Evolutionary conservation across 2,797 vertebrate species (phyloP), one percentile per base, ranked within the genome.

Genomic region (Hoplostethus mediterraneus): DNA sequence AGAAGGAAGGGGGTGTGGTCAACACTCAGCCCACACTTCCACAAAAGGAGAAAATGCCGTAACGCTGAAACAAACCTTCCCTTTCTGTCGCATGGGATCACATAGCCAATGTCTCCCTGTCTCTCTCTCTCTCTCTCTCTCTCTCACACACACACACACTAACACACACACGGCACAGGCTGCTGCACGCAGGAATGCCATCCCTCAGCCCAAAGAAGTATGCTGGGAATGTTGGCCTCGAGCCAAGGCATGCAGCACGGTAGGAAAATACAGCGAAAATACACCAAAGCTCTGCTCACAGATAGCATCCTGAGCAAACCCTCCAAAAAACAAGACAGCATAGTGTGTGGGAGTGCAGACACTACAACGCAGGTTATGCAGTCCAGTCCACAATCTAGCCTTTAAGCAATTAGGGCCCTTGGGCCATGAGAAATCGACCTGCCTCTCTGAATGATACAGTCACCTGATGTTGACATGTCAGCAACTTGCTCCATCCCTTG

Each of bases 31-130:
- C 78, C 69, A 80, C 82, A 78, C 82, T 89, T 91, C 89, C 92
- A 92, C 91, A 90, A 91, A 93, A 92, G 90, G 91, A 92, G 75
- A 91, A 91, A 94, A 92, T 70, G 75, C 87, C 36, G 47, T 76
- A 75, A 90, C 69, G 86, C 82, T 91, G 85, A 89, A 94, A 93
- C 83, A 89, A 92, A 89, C 87, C 84, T 84, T 90, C 82, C 85
- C 79, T 89, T 88, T 93, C 80, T 84, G 89, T 91, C 83, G 48
- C 76, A 65, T 70, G 76, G 89, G 80, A 90, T 90, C 84, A 83
- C 65, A 81, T 90, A 89, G 90, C 75, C 73, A 21, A 0, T 67
- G 42, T 59, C 53, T 30, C 69, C 28, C 33, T 36, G 33, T 70
- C 47, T 49, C 73, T 56, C 16, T 33, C 16, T 17, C 38, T 44